Evolutionary conservation across 2,113 vertebrate genomes (phyloP).

Genomic region (Puma concolor): DNA sequence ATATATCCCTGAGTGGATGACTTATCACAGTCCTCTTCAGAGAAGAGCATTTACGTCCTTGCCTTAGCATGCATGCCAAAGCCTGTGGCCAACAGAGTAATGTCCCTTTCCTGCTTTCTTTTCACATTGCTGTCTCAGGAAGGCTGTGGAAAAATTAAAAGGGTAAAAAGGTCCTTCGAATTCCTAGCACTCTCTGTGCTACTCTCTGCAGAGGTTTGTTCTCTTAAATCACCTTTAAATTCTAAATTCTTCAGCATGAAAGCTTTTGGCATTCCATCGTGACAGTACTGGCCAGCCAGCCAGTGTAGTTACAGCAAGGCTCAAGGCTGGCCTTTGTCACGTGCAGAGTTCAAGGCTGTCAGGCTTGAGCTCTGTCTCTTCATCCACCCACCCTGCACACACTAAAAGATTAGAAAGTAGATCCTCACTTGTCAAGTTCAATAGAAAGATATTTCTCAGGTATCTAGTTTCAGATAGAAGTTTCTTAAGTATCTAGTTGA

Average conservation of each 20-base stretch:
- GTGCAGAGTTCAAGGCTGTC: not conserved
- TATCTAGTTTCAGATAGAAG: constrained; percentile 47
- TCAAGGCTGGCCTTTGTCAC: not conserved
- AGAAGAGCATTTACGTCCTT: not conserved
- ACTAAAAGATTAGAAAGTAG: constrained; percentile 53
- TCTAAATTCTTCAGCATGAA: not conserved
- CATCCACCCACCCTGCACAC: not conserved
- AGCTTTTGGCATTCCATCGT: not conserved
- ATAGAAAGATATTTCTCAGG: not conserved
- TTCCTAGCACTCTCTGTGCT: not conserved
- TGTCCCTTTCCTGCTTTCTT: not conserved
- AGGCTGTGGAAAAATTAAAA: constrained; percentile 21
- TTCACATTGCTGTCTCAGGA: not conserved
- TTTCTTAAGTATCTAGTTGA: constrained; percentile 38
- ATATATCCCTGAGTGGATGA: not conserved
- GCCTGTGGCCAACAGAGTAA: not conserved
- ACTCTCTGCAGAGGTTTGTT: not conserved
- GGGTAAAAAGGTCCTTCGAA: not conserved
- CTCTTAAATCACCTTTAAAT: constrained; percentile 20
- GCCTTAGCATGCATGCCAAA: not conserved
- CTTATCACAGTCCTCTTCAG: constrained; percentile 27
- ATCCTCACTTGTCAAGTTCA: constrained; percentile 21
- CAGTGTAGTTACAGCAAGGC: not conserved
- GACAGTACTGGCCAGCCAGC: not conserved
- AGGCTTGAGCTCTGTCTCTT: not conserved